Base-by-base conservation (phyloP, 1,140 invertebrate genomes). In the Solenopsis fugax region DNA sequence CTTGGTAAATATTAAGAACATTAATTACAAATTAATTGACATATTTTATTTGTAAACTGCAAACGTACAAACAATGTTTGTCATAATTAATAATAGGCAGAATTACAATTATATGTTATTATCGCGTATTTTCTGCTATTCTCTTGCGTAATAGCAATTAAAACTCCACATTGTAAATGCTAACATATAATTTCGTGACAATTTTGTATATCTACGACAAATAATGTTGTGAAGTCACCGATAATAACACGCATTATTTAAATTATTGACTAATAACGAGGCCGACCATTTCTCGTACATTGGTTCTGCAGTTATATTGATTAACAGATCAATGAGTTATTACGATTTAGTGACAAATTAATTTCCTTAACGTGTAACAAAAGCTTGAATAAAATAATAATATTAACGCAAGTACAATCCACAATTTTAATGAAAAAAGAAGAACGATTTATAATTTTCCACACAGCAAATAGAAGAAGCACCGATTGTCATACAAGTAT, bases 231-330 rank as follows among this genome's bases (percentile, higher is more conserved):
- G 16, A 41, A 81, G 21, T 56, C 16, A 45, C 65, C 2, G 56
- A 41, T 80, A 64, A 62, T 65, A 21, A 34, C 24, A 41, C 6
- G n/a, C 34, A 29, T 81, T 81, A 81, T 80, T 52, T 80, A 80
- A 69, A 69, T 80, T 80, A 65, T 65, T 48, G 48, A 9, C 29
- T 54, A 81, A 58, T 21, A 71, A 81, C 10, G 18, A 29, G 48
- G 12, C 54, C 12, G 5, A 7, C 1, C 10, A 0, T 78, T 78
- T 78, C 45, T 34, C 41, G 4, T 65, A 21, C 10, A 29, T 58
- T 18, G 48, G 37, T 81, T 71, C 12, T 81, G 18, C 24, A 45
- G 16, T 13, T 10, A 24, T 29, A 10, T n/a, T 50, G 18, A 12
- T 16, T 21, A 13, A 41, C 6, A 52, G 62, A 54, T 80, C 64